phyloP scores from a whole-genome alignment of 1,140 invertebrate genomes.

The Tetranychus urticae region DNA sequence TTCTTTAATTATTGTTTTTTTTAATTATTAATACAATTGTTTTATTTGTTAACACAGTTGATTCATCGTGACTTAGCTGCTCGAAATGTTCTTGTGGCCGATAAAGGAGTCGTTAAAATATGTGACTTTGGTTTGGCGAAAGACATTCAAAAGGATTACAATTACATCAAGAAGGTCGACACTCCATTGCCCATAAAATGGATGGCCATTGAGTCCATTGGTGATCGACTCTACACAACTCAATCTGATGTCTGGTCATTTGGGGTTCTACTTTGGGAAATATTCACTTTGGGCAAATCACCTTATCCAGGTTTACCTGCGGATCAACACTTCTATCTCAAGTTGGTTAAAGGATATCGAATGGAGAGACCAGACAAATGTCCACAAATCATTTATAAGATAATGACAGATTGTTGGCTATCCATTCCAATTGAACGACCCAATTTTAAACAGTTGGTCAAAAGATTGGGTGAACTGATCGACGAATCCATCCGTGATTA shows the following conservation, averaged over 20 bases:
- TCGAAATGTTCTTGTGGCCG: constrained; percentile 47
- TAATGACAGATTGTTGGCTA: constrained; percentile 55
- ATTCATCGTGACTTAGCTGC: constrained; percentile 84
- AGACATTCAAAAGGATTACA: constrained; percentile 38
- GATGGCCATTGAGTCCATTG: constrained; percentile 68
- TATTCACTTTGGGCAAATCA: constrained; percentile 76
- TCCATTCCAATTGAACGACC: constrained; percentile 44
- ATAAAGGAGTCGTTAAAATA: constrained; percentile 53
- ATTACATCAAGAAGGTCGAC: constrained; percentile 10
- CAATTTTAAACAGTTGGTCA: constrained; percentile 28
- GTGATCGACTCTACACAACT: constrained; percentile 49
- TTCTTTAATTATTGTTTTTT: neutral
- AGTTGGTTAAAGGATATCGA: constrained; percentile 56
- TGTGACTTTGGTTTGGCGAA: constrained; percentile 57
- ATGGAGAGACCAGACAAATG: constrained; percentile 54
- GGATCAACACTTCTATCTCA: constrained; percentile 23
- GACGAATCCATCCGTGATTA: constrained; percentile 22
- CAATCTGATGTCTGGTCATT: constrained; percentile 59
- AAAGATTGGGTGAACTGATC: constrained; percentile 20
- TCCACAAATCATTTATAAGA: constrained; percentile 46
- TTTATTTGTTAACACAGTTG: neutral
- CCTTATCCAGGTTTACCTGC: constrained; percentile 85
- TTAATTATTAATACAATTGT: constrained; percentile 1
- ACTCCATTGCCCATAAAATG: constrained; percentile 47
- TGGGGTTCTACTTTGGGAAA: constrained; percentile 89